phyloP scores from a whole-genome alignment of 2,113 vertebrate genomes.

The Psittacara wagleri region DNA sequence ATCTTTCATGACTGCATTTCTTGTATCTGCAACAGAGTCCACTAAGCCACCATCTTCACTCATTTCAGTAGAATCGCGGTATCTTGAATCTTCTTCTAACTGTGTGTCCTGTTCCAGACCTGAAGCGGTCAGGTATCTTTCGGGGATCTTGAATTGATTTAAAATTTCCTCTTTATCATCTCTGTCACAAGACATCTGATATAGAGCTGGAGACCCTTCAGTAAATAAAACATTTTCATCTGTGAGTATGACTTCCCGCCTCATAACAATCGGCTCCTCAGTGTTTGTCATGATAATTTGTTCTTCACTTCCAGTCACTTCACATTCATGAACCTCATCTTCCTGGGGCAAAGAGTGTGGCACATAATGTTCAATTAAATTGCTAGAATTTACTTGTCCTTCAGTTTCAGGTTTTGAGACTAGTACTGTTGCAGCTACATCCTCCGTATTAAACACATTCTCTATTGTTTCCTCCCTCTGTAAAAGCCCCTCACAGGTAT shows the following conservation, averaged over 20 bases:
- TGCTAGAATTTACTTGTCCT: not conserved
- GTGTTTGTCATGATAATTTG: not conserved
- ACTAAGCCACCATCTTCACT: not conserved
- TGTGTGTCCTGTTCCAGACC: not conserved
- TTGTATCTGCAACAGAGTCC: not conserved
- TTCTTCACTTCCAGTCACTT: not conserved
- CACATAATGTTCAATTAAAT: not conserved
- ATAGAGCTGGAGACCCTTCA: not conserved
- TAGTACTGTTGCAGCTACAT: not conserved
- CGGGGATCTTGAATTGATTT: not conserved
- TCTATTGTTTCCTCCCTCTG: not conserved
- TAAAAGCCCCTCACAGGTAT: not conserved
- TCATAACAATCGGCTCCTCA: not conserved
- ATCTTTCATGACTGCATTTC: not conserved
- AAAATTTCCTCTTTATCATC: not conserved
- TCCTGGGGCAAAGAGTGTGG: constrained; percentile 5
- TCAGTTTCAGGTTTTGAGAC: not conserved
- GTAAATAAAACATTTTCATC: not conserved
- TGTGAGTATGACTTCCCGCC: not conserved
- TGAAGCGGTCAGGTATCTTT: constrained; percentile 44
- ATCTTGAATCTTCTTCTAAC: not conserved
- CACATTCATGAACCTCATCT: not conserved
- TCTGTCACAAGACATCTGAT: not conserved
- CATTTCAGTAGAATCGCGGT: not conserved
- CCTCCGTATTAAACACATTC: not conserved